Evolutionary conservation across 1,140 invertebrate species (phyloP).

Genomic region (Scylla paramamosain): DNA sequence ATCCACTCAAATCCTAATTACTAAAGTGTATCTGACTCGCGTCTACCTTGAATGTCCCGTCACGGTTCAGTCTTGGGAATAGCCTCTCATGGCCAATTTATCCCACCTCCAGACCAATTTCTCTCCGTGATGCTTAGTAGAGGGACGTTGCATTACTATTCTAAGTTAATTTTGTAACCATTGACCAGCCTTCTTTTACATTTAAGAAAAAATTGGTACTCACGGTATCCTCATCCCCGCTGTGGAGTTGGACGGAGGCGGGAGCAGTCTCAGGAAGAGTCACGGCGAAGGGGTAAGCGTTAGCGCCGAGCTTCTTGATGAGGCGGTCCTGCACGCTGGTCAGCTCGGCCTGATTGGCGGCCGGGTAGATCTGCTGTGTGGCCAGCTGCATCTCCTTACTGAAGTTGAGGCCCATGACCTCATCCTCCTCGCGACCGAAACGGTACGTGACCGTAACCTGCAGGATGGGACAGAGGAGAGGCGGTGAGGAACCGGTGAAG

Average conservation of each 20-base stretch:
- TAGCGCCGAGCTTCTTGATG: slow-evolving; percentile 74
- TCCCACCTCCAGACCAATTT: too few relatives aligned
- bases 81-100: too few relatives aligned
- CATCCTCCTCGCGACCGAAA: slow-evolving; percentile 95
- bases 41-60: too few relatives aligned
- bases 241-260: slow-evolving; percentile 92
- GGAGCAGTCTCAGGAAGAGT: slow-evolving; percentile 82
- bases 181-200: too few relatives aligned
- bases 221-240: slow-evolving; percentile 82
- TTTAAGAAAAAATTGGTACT: neutral
- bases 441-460: slow-evolving; percentile 90
- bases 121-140: too few relatives aligned
- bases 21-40: too few relatives aligned
- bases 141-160: too few relatives aligned
- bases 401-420: slow-evolving; percentile 97
- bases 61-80: too few relatives aligned
- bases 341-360: neutral
- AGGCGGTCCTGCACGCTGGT: slow-evolving; percentile 78
- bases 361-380: slow-evolving; percentile 85
- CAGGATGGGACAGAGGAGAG: neutral
- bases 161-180: too few relatives aligned
- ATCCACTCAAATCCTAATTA: too few relatives aligned
- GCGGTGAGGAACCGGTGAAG: neutral
- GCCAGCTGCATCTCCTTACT: slow-evolving; percentile 93
- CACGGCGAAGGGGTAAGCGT: slow-evolving; percentile 78